phyloP scores from a whole-genome alignment of 1,140 invertebrate genomes.

The Cepaea nemoralis region DNA sequence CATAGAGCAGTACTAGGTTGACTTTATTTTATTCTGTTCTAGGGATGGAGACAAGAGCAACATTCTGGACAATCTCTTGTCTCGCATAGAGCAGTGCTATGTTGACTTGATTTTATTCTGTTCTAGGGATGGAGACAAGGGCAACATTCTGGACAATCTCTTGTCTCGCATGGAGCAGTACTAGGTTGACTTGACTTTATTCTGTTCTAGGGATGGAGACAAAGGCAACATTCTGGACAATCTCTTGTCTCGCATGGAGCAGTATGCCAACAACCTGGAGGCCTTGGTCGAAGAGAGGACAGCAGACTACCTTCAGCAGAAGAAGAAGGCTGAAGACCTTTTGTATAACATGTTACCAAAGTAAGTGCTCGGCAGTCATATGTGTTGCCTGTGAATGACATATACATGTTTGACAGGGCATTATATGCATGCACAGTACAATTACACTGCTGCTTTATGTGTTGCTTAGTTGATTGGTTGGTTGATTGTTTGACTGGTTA shows the following conservation, averaged over 20 bases:
- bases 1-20: too few species aligned
- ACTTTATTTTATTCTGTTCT: conserved; percentile 76
- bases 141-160: conserved; percentile 93
- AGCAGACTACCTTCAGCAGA: conserved; percentile 94
- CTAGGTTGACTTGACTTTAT: too few species aligned
- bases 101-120: too few species aligned
- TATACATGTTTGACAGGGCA: too few species aligned
- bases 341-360: conserved; percentile 94
- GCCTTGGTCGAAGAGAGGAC: conserved; percentile 93
- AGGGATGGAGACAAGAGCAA: conserved; percentile 83
- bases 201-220: conserved; percentile 79
- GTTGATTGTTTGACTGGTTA: too few species aligned
- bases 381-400: too few species aligned
- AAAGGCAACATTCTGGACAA: conserved; percentile 94
- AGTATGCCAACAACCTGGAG: conserved; percentile 78
- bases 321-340: conserved; percentile 94
- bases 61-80: conserved; percentile 92
- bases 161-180: conserved; percentile 86
- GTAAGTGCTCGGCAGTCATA: conserved; percentile 75
- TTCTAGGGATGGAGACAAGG: conserved; percentile 81
- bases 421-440: too few species aligned
- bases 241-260: conserved; percentile 90
- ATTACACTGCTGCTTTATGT: too few species aligned
- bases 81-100: conserved; percentile 84
- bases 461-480: too few species aligned